Base-by-base conservation (phyloP, 2,113 vertebrate genomes). In the Halichoerus grypus region DNA sequence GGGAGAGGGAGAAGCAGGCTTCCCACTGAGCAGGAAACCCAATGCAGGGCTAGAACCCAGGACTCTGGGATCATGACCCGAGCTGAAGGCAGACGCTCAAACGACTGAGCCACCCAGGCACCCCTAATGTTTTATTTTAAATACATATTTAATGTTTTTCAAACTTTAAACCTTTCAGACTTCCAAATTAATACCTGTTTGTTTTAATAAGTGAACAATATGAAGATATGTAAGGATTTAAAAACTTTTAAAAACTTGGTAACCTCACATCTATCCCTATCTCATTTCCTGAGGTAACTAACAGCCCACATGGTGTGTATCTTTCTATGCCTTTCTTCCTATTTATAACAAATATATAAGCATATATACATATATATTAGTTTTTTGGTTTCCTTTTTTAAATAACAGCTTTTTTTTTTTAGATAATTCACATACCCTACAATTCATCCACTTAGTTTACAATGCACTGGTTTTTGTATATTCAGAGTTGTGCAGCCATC, bases 181-280 rank as follows among this genome's bases (percentile, higher is more conserved):
- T 51, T 86, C 42, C 39, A 65, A 84, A 46, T 84, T 65, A 46
- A 84, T 81, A 81, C 51, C 39, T 55, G 24, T 71, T 69, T 69
- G 65, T 72, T 88, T 88, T 90, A 79, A 63, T 90, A 63, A 26
- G 72, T 63, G 57, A 61, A 61, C 42, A 89, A 36, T 77, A 28
- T 87, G 46, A 88, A 82, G 57, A 82, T 82, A 14, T 65, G 16
- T 88, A 82, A 87, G 46, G 81, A 79, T 57, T 95, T 69, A 51
- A 86, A 77, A 77, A 95, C 15, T 91, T 88, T 9, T 39, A 57
- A 79, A 91, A 91, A 46, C 9, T 10, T 53, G 33, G 19, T 90
- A 91, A 49, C 7, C 26, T 67, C 49, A 55, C 28, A 83, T 76
- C 28, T 90, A 15, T 84, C 15, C 4, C 22, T 21, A 39, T 94